phyloP scores from a whole-genome alignment of 2,113 vertebrate genomes.

The Elephas maximus region DNA sequence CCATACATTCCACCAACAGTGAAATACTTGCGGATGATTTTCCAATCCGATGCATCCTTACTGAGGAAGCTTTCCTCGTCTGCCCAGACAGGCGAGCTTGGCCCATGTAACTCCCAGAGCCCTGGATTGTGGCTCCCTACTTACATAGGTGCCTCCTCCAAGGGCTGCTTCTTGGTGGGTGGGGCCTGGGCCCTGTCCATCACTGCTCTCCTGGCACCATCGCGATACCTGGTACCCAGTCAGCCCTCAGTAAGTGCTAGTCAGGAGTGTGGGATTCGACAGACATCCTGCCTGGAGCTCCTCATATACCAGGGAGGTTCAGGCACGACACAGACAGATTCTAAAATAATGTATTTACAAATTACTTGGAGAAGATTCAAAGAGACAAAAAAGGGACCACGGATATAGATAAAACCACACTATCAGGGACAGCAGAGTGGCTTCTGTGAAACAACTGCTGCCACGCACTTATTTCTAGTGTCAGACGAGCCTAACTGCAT shows the following conservation, averaged over 20 bases:
- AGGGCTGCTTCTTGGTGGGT: neutral
- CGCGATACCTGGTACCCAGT: neutral
- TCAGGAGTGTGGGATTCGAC: accelerated
- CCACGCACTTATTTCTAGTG: neutral
- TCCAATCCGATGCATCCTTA: too few species aligned
- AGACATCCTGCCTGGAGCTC: neutral
- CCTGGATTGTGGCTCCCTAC: neutral
- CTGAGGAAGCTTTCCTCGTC: neutral
- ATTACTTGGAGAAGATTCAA: neutral
- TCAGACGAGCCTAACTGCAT: neutral
- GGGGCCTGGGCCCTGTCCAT: neutral
- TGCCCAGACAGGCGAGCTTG: neutral
- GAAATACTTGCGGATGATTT: neutral
- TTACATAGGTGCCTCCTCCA: neutral
- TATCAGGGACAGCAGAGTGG: neutral
- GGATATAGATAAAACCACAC: neutral
- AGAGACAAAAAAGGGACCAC: neutral
- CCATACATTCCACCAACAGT: neutral
- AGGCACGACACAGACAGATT: neutral
- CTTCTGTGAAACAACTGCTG: neutral
- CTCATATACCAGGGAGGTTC: neutral
- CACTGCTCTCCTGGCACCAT: neutral
- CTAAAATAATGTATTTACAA: neutral
- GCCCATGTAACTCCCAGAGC: neutral
- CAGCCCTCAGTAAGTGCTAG: neutral